A percentile compares a stretch with the other conserved stretches of the same genome.
These are phyloP conservation scores for Rhynchomys soricoides DNA, from an alignment of 2,113 vertebrate genomes.

Conservation along the genomic window DNA sequence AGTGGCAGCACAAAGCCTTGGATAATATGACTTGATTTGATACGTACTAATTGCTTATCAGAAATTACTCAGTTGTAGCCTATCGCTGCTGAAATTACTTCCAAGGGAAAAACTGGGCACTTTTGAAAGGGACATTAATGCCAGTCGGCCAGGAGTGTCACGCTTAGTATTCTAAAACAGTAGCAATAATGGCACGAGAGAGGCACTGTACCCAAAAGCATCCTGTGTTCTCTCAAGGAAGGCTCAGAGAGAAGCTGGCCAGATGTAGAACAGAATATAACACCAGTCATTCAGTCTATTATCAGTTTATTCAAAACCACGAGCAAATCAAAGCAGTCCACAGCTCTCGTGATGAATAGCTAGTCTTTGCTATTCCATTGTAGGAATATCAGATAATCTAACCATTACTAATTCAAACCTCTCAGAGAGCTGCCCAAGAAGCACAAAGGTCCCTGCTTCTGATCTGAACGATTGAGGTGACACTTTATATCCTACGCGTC, in stretches of 20 bases:
- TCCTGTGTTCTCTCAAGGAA: neutral
- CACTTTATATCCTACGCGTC: neutral
- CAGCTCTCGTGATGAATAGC: constrained; percentile 16
- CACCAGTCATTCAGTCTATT: constrained; percentile 18
- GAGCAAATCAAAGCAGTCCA: constrained; percentile 17
- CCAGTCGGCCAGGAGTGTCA: constrained; percentile 1
- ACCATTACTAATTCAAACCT: constrained; percentile 3
- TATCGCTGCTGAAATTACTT: constrained; percentile 56
- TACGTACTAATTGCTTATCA: constrained; percentile 67
- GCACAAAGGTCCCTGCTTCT: neutral
- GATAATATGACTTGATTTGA: constrained; percentile 71
- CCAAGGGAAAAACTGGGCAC: constrained; percentile 50
- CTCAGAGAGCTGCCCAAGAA: neutral
- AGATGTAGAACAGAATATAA: neutral
- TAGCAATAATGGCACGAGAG: neutral
- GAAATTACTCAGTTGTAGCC: constrained; percentile 72
- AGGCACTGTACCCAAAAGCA: neutral
- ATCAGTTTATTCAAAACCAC: constrained; percentile 53
- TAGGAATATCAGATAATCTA: constrained; percentile 14
- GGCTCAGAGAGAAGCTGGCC: neutral
- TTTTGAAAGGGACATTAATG: constrained; percentile 54
- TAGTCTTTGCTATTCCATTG: neutral
- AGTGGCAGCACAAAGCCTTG: constrained; percentile 26
- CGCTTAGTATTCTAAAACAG: constrained; percentile 33
- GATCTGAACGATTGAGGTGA: neutral